Conservation (phyloP, 1,140 invertebrate species). For the Drosophila pachea region DNA sequence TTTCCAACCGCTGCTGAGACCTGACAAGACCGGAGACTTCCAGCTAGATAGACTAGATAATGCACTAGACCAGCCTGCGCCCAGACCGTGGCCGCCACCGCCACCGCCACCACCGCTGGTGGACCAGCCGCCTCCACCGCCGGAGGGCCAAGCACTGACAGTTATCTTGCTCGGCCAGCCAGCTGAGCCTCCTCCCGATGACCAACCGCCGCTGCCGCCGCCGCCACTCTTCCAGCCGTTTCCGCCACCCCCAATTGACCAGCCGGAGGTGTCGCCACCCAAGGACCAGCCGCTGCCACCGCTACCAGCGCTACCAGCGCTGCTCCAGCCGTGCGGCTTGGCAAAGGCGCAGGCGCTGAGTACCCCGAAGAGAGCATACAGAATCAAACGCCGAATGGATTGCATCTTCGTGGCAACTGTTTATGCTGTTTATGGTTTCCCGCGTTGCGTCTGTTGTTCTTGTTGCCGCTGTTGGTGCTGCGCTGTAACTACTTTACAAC, state of each 20-base stretch:
- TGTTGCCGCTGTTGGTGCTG: slow-evolving; percentile 45
- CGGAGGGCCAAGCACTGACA: slow-evolving; percentile 21
- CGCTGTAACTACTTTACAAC: slow-evolving; percentile 67
- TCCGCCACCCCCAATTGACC: slow-evolving; percentile 34
- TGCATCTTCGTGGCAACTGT: slow-evolving; percentile 56
- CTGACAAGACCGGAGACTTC: slow-evolving; percentile 20
- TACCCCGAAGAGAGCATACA: slow-evolving; percentile 39
- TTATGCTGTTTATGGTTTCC: slow-evolving; percentile 1
- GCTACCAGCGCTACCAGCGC: slow-evolving; percentile 31
- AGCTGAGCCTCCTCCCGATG: not conserved
- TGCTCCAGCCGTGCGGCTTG: slow-evolving; percentile 59
- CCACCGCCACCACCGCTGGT: not conserved
- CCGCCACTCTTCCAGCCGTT: slow-evolving; percentile 1
- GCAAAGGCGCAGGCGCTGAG: slow-evolving; percentile 41
- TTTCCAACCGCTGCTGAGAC: slow-evolving; percentile 27
- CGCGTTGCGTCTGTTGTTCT: slow-evolving; percentile 9
- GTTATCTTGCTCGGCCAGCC: not conserved
- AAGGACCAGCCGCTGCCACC: slow-evolving; percentile 41
- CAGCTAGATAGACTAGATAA: slow-evolving; percentile 24
- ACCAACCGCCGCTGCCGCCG: slow-evolving; percentile 37
- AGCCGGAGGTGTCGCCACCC: slow-evolving; percentile 35
- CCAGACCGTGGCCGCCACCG: slow-evolving; percentile 23
- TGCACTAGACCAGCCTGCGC: slow-evolving; percentile 32
- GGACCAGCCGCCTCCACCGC: slow-evolving; percentile 4
- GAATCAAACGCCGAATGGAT: slow-evolving; percentile 46